Conservation (phyloP, 2,888 invertebrate species). For the Calameuta pallipes region DNA sequence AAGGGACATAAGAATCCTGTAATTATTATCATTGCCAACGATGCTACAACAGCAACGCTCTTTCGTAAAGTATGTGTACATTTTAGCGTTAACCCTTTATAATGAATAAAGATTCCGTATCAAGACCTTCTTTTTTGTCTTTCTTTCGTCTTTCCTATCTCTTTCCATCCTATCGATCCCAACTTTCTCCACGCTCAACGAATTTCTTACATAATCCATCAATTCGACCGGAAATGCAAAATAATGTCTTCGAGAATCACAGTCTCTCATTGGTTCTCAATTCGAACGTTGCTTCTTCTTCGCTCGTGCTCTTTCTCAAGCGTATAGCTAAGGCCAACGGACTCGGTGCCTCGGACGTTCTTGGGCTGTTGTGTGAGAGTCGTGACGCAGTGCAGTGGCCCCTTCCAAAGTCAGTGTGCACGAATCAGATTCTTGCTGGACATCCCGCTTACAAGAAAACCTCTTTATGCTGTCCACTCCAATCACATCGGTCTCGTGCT, state of each 20-base stretch:
- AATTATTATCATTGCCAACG: conserved; percentile 52
- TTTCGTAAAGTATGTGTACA: conserved; percentile 63
- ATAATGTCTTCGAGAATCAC: not conserved
- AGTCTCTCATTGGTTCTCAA: not conserved
- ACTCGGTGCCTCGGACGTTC: not conserved
- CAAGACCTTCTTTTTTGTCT: not conserved
- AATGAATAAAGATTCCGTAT: conserved; percentile 57
- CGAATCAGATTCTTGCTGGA: not conserved
- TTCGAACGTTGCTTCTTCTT: not conserved
- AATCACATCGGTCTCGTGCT: not conserved
- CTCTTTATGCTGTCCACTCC: not conserved
- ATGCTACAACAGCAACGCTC: conserved; percentile 58
- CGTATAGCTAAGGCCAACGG: not conserved
- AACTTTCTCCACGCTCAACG: not conserved
- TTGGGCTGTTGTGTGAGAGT: not conserved
- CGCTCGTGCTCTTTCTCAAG: not conserved
- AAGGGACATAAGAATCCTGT: conserved; percentile 28
- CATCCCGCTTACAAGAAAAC: not conserved
- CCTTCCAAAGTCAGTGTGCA: not conserved
- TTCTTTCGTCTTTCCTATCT: not conserved
- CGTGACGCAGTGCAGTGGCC: not conserved
- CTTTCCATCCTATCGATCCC: not conserved
- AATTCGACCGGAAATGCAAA: not conserved
- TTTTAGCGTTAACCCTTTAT: conserved; percentile 63
- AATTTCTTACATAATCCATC: not conserved